phyloP scores from a whole-genome alignment of 2,797 vertebrate genomes.

The Chromobotia macracanthus region DNA sequence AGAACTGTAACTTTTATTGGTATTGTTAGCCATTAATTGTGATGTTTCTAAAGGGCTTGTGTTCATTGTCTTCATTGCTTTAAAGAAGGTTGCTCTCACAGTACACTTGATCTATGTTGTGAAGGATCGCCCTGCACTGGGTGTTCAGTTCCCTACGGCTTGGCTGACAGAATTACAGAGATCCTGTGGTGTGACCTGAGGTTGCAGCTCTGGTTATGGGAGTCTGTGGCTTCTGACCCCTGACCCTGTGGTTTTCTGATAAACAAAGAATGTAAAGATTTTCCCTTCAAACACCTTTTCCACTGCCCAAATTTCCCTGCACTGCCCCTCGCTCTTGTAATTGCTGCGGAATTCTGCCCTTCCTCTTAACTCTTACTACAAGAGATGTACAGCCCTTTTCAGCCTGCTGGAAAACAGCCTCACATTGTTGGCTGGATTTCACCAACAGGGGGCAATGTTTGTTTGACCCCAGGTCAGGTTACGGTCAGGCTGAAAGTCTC shows the following conservation, averaged over 20 bases:
- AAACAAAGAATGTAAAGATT: constrained; percentile 49
- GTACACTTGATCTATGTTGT: constrained; percentile 56
- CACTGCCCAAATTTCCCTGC: constrained; percentile 44
- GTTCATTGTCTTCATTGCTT: constrained; percentile 41
- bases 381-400: constrained; percentile 29
- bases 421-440: constrained; percentile 49
- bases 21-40: constrained; percentile 35
- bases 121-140: constrained; percentile 51
- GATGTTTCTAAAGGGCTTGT: constrained; percentile 28
- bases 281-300: constrained; percentile 50
- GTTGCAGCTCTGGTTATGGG: constrained; percentile 38
- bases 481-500: constrained; percentile 41
- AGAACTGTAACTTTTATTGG: not conserved
- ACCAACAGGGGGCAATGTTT: constrained; percentile 58
- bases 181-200: constrained; percentile 38
- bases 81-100: constrained; percentile 47
- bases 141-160: constrained; percentile 70
- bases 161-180: constrained; percentile 73
- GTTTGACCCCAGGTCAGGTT: constrained; percentile 34
- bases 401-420: constrained; percentile 12
- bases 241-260: constrained; percentile 51
- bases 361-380: constrained; percentile 46
- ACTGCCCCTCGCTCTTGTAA: constrained; percentile 45
- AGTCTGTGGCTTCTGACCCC: constrained; percentile 51
- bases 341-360: constrained; percentile 57